phyloP scores from a whole-genome alignment of 2,888 invertebrate species.

The Amblyteles armatorius region DNA sequence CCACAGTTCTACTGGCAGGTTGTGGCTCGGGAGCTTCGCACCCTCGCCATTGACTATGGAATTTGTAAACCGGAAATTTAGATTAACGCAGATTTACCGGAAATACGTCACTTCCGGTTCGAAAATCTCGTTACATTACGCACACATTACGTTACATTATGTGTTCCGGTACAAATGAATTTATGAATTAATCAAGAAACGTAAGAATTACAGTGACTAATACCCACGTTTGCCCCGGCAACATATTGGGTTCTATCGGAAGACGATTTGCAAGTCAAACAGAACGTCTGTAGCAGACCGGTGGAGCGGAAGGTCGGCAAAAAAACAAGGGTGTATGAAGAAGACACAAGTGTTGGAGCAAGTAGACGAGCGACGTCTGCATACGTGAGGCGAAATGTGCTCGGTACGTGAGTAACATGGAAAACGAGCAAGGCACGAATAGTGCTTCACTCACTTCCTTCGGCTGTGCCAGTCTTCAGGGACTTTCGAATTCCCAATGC shows the following conservation, averaged over 20 bases:
- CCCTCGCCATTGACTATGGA: no score
- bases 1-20: no score
- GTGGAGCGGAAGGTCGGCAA: conserved; percentile 34
- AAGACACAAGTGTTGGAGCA: conserved; percentile 14
- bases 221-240: not conserved
- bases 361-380: conserved; percentile 52
- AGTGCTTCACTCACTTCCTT: conserved; percentile 34
- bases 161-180: no score
- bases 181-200: not conserved
- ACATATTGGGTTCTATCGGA: conserved; percentile 31
- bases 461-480: conserved; percentile 31
- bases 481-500: conserved; percentile 55
- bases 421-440: conserved; percentile 45
- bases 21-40: no score
- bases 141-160: no score
- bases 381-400: conserved; percentile 60
- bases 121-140: no score
- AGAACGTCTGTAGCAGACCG: conserved; percentile 44
- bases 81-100: no score
- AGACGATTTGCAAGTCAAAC: conserved; percentile 49
- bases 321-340: conserved; percentile 27
- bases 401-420: conserved; percentile 54
- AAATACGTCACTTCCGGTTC: no score
- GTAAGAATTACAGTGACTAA: not conserved
- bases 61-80: no score